Conservation (phyloP, 2,797 vertebrate species). For the Poliocrania exsul region DNA sequence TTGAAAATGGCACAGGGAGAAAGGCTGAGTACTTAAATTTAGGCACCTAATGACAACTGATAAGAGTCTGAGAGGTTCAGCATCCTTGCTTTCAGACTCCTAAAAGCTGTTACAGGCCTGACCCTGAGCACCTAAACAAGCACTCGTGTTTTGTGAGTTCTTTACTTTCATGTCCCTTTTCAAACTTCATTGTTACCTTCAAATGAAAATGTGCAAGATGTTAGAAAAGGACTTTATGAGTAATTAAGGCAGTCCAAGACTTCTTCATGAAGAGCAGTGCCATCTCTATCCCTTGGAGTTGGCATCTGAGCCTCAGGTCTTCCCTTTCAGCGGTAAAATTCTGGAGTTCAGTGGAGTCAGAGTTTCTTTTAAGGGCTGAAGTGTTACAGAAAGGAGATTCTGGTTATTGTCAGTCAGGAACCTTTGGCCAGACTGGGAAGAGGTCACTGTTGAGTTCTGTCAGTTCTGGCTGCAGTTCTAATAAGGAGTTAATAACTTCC, state of each 20-base stretch:
- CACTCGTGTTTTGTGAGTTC: background rate
- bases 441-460: background rate
- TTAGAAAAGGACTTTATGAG: background rate
- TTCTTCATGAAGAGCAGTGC: background rate
- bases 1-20: background rate
- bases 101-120: background rate
- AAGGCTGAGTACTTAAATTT: background rate
- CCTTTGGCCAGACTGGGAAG: background rate
- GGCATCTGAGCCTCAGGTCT: background rate
- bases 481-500: conserved; percentile 13
- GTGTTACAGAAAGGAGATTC: background rate
- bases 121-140: background rate
- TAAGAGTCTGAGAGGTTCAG: conserved; percentile 1
- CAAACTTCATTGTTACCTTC: conserved; percentile 1
- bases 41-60: background rate
- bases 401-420: background rate
- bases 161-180: background rate
- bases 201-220: background rate
- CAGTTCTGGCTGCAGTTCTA: background rate
- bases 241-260: background rate
- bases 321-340: background rate
- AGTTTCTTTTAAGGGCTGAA: background rate
- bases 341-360: background rate
- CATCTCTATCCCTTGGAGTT: background rate
- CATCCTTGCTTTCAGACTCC: background rate